Evolutionary conservation across 1,140 invertebrate species (phyloP).

Genomic region (Eulimnadia texana): DNA sequence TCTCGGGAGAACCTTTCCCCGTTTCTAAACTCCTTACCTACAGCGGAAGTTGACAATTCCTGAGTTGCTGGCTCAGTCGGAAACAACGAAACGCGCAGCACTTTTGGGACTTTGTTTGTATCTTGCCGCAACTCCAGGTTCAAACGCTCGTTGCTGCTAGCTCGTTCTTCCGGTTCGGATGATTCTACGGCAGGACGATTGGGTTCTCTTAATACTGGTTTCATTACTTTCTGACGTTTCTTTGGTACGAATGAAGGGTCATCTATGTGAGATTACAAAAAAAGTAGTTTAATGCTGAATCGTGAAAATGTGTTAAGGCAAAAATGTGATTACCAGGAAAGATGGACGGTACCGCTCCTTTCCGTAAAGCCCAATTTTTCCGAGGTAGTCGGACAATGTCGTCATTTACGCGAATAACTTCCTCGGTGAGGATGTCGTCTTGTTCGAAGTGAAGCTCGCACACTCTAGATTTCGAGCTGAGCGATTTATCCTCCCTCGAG

Average conservation of each 20-base stretch:
- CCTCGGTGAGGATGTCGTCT: neutral
- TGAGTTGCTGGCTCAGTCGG: no score
- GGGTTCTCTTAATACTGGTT: neutral
- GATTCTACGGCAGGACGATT: neutral
- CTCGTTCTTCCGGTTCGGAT: no score
- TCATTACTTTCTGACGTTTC: neutral
- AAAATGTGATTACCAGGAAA: neutral
- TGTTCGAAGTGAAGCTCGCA: neutral
- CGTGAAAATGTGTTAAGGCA: neutral
- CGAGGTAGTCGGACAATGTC: neutral
- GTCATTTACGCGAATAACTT: neutral
- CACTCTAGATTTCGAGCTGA: neutral
- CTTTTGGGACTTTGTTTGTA: no score
- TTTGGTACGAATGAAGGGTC: neutral
- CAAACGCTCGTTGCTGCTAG: no score
- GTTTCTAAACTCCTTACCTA: no score
- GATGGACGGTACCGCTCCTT: neutral
- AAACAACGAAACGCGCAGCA: no score
- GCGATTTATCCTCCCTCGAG: neutral
- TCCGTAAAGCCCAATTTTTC: neutral
- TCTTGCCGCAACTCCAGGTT: no score
- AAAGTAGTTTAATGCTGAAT: neutral
- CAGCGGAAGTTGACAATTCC: no score
- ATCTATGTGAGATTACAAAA: neutral
- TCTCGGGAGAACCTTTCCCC: no score